Evolutionary conservation across 2,797 vertebrate genomes (phyloP).

Genomic region (Bufotes viridis): DNA sequence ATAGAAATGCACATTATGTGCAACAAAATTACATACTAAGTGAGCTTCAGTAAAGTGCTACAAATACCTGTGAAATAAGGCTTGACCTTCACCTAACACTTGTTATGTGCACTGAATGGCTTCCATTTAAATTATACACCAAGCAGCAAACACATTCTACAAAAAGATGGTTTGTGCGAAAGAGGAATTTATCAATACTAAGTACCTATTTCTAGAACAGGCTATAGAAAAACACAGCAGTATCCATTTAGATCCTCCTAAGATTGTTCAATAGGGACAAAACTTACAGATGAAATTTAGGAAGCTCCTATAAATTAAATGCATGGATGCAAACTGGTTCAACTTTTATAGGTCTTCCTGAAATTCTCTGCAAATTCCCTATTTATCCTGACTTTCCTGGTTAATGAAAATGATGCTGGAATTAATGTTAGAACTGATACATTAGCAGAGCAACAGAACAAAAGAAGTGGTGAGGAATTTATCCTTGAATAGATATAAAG

Average conservation of each 20-base stretch:
- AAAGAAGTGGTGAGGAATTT: too few relatives aligned
- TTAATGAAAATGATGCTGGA: too few relatives aligned
- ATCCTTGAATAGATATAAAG: too few relatives aligned
- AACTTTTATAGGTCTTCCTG: background rate
- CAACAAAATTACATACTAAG: slow-evolving; percentile 28
- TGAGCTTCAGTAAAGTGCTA: slow-evolving; percentile 9
- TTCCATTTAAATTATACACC: slow-evolving; percentile 35
- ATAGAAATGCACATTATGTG: slow-evolving; percentile 28
- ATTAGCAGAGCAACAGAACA: too few relatives aligned
- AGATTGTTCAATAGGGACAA: background rate
- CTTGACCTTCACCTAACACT: slow-evolving; percentile 18
- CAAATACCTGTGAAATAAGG: slow-evolving; percentile 32
- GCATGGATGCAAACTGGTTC: background rate
- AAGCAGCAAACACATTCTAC: slow-evolving; percentile 10
- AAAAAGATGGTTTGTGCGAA: background rate
- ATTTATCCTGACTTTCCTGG: too few relatives aligned
- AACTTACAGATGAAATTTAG: background rate
- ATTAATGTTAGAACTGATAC: too few relatives aligned
- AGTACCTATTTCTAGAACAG: background rate
- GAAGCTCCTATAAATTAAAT: background rate
- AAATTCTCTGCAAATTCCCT: background rate
- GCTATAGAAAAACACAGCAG: slow-evolving; percentile 8
- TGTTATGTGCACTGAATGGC: slow-evolving; percentile 8
- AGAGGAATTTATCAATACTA: slow-evolving; percentile 3
- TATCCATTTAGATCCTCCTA: background rate